Conservation (phyloP, 2,888 invertebrate genomes). For the Zygogramma bicolorata region DNA sequence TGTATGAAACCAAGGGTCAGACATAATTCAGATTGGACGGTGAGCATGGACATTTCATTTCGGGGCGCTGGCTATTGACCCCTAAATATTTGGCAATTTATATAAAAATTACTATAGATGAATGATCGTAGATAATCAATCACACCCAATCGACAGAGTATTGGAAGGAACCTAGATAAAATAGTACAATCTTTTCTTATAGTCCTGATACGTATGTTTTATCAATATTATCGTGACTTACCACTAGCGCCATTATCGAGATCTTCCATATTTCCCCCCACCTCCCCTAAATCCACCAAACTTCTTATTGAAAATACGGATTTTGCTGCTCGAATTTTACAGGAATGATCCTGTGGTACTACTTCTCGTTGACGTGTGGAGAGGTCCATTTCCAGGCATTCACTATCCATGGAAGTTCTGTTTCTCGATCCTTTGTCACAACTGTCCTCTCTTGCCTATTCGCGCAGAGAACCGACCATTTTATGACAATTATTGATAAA, state of each 20-base stretch:
- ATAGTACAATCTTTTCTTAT: too few relatives aligned
- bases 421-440: neutral
- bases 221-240: too few relatives aligned
- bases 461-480: neutral
- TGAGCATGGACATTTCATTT: too few relatives aligned
- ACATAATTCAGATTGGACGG: too few relatives aligned
- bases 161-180: too few relatives aligned
- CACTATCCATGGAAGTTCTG: conserved; percentile 52
- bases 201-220: too few relatives aligned
- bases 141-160: too few relatives aligned
- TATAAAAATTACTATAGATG: too few relatives aligned
- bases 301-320: conserved; percentile 73
- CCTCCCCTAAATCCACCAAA: conserved; percentile 70
- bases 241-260: conserved; percentile 39
- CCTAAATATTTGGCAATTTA: too few relatives aligned
- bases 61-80: too few relatives aligned
- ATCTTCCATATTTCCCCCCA: conserved; percentile 54
- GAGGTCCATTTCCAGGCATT: conserved; percentile 67
- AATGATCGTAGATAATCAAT: too few relatives aligned
- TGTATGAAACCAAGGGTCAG: too few relatives aligned
- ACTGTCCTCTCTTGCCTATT: neutral
- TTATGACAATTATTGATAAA: neutral
- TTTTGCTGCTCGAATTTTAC: conserved; percentile 70
- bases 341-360: conserved; percentile 60
- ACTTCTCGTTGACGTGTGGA: conserved; percentile 66